A percentile compares a stretch with the other conserved stretches of the same genome.
These are phyloP conservation scores for Atta texana DNA, from an alignment of 1,140 invertebrate genomes.

Conservation along the genomic window DNA sequence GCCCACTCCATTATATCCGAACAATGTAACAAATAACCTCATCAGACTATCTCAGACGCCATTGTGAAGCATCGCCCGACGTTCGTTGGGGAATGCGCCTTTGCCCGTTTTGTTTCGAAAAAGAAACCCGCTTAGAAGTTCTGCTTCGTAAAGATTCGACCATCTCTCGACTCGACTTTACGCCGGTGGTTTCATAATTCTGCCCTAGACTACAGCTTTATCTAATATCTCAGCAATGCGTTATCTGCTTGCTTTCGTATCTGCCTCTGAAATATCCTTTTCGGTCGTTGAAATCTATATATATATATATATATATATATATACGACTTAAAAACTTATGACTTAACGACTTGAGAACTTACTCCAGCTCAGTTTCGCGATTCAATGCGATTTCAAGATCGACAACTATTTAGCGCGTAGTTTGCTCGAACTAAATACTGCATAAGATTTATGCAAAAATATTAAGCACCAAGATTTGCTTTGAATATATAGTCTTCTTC, in stretches of 20 bases:
- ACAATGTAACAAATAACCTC: conserved; percentile 82
- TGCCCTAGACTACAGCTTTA: conserved; percentile 25
- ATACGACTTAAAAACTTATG: neutral
- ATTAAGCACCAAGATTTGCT: too few relatives aligned
- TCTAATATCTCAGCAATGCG: conserved; percentile 39
- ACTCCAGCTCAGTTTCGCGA: too few relatives aligned
- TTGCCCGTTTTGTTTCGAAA: conserved; percentile 55
- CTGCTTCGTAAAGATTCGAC: conserved; percentile 41
- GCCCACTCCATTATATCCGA: conserved; percentile 77
- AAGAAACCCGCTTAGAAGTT: conserved; percentile 59
- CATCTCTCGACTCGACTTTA: conserved; percentile 6
- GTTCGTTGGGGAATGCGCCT: conserved; percentile 71
- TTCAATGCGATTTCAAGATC: too few relatives aligned
- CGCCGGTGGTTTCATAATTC: conserved; percentile 64
- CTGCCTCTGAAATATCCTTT: neutral
- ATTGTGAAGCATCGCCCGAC: conserved; percentile 75
- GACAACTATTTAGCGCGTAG: too few relatives aligned
- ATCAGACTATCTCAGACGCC: conserved; percentile 78
- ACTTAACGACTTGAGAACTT: neutral
- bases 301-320: too few relatives aligned
- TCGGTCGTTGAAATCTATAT: neutral
- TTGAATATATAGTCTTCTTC: too few relatives aligned
- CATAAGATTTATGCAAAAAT: too few relatives aligned
- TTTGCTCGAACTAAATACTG: too few relatives aligned
- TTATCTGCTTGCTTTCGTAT: neutral